Evolutionary conservation across 2,888 invertebrate genomes (phyloP).

Genomic region (Diploptera punctata): DNA sequence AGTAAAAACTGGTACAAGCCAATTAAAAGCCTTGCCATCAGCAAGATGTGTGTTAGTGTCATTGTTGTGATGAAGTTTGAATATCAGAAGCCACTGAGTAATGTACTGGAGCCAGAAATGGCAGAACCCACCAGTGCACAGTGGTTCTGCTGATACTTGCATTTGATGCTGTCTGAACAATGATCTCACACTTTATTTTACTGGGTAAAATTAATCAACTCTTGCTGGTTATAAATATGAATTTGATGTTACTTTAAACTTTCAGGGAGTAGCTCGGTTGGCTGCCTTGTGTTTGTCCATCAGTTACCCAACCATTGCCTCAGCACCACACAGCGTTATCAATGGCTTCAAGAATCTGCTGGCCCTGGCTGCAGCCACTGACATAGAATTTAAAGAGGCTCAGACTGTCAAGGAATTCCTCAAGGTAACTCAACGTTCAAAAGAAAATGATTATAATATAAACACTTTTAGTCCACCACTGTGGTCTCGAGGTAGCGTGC

Average conservation of each 20-base stretch:
- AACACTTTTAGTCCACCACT: too few species aligned
- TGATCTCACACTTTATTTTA: too few species aligned
- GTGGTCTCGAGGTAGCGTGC: too few species aligned
- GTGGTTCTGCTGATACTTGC: constrained; percentile 47
- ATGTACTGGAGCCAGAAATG: constrained; percentile 57
- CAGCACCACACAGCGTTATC: constrained; percentile 96
- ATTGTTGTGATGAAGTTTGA: constrained; percentile 49
- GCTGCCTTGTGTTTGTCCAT: constrained; percentile 92
- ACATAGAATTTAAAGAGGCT: constrained; percentile 95
- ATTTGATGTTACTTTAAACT: too few species aligned
- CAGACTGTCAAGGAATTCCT: constrained; percentile 90
- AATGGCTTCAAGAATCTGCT: constrained; percentile 98
- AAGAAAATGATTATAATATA: too few species aligned
- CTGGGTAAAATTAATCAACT: too few species aligned
- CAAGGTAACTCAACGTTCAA: too few species aligned
- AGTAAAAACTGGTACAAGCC: too few species aligned
- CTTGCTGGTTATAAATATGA: too few species aligned
- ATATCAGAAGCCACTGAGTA: constrained; percentile 49
- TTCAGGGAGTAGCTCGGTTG: constrained; percentile 87
- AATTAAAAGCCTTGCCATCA: too few species aligned
- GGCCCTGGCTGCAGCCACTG: constrained; percentile 95
- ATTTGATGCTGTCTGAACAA: constrained; percentile 50
- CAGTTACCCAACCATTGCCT: constrained; percentile 96
- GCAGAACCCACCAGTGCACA: constrained; percentile 56
- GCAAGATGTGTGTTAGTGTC: too few species aligned